Conservation (phyloP, 2,113 vertebrate species). For the Empidonax alnorum region DNA sequence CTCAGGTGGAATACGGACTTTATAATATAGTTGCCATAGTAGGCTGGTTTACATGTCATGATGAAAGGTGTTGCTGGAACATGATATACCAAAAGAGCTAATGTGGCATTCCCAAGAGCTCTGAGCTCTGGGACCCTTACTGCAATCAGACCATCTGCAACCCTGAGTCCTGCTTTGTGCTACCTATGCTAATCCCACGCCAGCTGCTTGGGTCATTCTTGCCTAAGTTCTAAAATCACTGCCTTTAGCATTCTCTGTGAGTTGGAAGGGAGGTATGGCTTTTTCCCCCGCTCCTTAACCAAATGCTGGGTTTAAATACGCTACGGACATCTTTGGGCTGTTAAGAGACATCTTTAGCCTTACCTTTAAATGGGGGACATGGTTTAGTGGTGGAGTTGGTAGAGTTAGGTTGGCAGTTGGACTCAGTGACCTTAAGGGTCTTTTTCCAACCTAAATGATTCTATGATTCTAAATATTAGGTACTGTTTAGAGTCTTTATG, state of each 20-base stretch:
- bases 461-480: background rate
- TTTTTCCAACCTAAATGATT: background rate
- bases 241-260: background rate
- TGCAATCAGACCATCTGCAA: background rate
- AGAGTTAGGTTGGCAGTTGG: background rate
- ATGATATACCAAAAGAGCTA: background rate
- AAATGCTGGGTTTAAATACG: background rate
- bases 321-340: background rate
- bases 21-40: accelerated
- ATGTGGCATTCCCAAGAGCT: background rate
- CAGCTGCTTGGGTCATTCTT: background rate
- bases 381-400: background rate
- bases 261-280: background rate
- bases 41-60: background rate
- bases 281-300: background rate
- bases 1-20: background rate
- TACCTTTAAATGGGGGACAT: background rate
- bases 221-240: background rate
- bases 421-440: no score
- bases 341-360: background rate
- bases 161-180: background rate
- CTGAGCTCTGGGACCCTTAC: background rate
- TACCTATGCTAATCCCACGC: background rate
- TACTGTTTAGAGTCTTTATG: background rate
- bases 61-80: background rate